Percentiles rank a stretch among this genome's conserved stretches.
These are phyloP conservation scores for Carollia perspicillata DNA, from an alignment of 2,113 vertebrate species.

Conservation along the genomic window DNA sequence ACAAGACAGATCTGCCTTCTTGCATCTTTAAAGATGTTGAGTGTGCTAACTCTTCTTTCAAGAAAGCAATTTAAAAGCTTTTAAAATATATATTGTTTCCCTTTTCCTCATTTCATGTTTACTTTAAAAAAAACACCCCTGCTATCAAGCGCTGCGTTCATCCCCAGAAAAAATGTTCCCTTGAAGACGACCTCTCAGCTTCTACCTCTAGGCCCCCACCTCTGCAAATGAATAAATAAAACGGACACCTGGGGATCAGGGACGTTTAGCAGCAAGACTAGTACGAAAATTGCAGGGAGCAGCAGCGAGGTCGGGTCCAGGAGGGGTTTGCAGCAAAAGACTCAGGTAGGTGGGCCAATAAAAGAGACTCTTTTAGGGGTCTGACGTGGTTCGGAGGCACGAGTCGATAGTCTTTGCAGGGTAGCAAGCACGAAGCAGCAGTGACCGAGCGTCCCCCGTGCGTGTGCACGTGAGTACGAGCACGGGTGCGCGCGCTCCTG, in stretches of 20 bases:
- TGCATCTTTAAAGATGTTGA: background rate
- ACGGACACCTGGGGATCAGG: background rate
- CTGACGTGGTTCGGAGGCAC: background rate
- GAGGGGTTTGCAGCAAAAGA: background rate
- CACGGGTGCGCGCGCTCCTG: background rate
- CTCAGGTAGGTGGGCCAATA: background rate
- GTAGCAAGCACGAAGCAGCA: background rate
- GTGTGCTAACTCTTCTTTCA: background rate
- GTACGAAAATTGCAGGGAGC: background rate
- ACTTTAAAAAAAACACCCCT: background rate
- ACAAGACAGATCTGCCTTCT: background rate
- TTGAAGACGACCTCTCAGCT: background rate
- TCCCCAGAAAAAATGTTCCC: background rate
- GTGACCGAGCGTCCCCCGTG: background rate
- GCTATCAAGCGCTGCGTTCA: background rate
- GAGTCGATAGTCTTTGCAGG: background rate
- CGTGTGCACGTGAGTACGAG: background rate
- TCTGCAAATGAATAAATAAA: background rate
- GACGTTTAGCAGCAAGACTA: background rate
- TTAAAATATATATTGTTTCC: background rate
- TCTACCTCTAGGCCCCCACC: background rate
- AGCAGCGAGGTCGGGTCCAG: background rate
- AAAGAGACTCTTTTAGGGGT: background rate
- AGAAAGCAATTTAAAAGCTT: background rate
- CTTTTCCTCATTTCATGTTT: background rate